Conservation (phyloP, 2,113 vertebrate genomes). For the Amia ocellicauda region DNA sequence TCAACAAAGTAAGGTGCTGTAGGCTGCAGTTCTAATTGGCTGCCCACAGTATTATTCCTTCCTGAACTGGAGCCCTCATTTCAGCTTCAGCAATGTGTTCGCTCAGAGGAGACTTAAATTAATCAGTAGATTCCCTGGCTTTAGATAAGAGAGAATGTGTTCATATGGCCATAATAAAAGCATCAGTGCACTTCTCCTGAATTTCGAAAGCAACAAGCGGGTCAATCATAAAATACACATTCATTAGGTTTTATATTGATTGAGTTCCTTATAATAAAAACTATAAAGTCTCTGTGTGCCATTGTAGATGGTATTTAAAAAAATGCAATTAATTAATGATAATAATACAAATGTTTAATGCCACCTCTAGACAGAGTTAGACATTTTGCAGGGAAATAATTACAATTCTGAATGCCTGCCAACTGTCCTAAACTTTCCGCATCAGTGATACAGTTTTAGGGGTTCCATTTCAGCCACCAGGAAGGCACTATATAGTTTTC, state of each 20-base stretch:
- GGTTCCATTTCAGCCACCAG: no score
- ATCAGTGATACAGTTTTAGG: no score
- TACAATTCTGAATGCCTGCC: no score
- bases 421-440: no score
- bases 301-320: no score
- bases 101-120: not conserved
- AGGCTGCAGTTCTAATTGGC: conserved; percentile 6
- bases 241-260: conserved; percentile 4
- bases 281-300: not conserved
- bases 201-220: not conserved
- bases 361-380: no score
- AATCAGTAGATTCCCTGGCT: not conserved
- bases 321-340: no score
- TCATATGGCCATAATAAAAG: not conserved
- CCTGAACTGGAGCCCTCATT: not conserved
- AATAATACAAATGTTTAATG: no score
- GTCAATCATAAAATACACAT: not conserved
- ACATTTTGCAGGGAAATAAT: no score
- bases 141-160: not conserved
- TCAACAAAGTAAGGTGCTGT: conserved; percentile 3
- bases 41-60: not conserved
- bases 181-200: not conserved
- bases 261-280: conserved; percentile 8
- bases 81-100: not conserved
- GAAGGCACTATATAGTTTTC: conserved; percentile 13